A percentile compares a stretch with the other conserved stretches of the same genome.
Conservation (phyloP, 2,113 vertebrate genomes). For the Microcebus lehilahytsara region DNA sequence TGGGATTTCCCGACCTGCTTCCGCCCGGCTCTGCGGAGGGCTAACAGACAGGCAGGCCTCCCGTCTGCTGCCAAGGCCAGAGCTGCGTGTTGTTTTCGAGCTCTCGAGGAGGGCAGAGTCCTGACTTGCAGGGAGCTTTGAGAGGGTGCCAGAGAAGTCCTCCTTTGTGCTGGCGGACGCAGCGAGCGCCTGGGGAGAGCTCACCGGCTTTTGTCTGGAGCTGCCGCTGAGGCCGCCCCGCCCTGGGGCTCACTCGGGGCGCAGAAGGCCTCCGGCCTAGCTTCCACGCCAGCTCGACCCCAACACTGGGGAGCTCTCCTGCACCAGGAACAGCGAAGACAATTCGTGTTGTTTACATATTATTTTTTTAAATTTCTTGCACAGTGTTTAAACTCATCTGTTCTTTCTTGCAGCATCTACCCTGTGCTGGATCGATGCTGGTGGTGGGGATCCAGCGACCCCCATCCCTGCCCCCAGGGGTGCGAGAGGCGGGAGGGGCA, state of each 20-base stretch:
- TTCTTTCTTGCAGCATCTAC: neutral
- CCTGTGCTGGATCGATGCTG: neutral
- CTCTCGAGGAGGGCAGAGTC: constrained; percentile 75
- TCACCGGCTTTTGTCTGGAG: constrained; percentile 71
- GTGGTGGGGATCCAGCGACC: no score
- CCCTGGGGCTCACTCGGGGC: neutral
- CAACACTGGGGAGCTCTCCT: neutral
- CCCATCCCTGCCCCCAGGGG: neutral
- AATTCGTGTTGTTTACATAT: neutral
- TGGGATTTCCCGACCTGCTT: neutral
- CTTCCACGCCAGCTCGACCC: neutral
- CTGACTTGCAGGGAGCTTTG: constrained; percentile 81
- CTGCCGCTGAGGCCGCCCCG: neutral
- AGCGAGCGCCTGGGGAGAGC: neutral
- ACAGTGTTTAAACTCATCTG: neutral
- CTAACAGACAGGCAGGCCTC: constrained; percentile 57
- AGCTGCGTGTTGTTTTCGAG: constrained; percentile 72
- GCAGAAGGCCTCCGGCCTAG: neutral
- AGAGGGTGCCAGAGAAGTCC: constrained; percentile 79
- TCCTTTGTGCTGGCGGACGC: constrained; percentile 56
- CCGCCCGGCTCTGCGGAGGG: neutral
- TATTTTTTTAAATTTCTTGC: neutral
- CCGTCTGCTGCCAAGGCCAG: constrained; percentile 51
- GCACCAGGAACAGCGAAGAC: accelerated
- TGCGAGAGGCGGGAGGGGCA: accelerated